These are phyloP conservation scores for Oncopodura yosiiana DNA, from an alignment of 1,140 invertebrate genomes.

Conservation along the genomic window DNA sequence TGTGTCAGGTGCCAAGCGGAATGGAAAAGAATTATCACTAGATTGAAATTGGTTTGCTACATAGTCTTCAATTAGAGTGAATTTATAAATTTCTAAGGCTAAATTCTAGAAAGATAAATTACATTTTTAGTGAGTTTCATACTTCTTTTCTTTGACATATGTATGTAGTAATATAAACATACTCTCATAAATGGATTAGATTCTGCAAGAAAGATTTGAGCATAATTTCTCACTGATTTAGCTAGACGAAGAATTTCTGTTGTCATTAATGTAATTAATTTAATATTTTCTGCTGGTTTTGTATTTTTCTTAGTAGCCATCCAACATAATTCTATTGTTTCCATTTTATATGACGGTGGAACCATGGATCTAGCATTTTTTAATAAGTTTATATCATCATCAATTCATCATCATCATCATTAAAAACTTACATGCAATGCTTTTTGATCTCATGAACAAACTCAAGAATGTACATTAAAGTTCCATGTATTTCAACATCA, in stretches of 20 bases:
- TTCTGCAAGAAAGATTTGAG: neutral
- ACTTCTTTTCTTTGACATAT: neutral
- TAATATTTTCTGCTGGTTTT: neutral
- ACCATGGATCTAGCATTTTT: no score
- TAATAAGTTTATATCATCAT: no score
- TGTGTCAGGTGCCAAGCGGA: neutral
- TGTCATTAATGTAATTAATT: neutral
- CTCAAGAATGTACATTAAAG: neutral
- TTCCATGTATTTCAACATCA: neutral
- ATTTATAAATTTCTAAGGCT: neutral
- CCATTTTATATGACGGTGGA: no score
- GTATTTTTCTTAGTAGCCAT: no score
- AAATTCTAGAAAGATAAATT: neutral
- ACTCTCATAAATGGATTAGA: neutral
- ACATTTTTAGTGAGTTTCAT: neutral
- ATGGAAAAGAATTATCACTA: neutral
- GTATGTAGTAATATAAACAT: no score
- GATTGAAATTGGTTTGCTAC: neutral
- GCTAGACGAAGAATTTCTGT: neutral
- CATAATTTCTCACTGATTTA: neutral
- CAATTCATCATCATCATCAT: neutral
- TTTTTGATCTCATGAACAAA: neutral
- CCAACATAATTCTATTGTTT: no score
- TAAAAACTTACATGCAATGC: neutral
- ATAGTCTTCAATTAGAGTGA: neutral